Base-by-base conservation (phyloP, 2,888 invertebrate genomes). In the Platerodrilus igneus region DNA sequence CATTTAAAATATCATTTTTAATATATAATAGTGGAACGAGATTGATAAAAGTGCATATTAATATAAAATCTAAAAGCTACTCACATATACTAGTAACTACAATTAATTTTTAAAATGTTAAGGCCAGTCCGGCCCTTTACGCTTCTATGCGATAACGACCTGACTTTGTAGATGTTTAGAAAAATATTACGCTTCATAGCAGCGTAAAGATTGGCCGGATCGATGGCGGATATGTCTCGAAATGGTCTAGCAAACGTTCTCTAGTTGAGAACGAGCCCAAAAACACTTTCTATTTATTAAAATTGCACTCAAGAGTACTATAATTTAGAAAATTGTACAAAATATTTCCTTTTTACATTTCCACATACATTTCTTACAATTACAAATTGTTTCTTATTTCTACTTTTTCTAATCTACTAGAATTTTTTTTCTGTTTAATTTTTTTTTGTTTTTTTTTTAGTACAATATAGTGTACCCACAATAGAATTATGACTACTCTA, bases 221-320 rank as follows among this genome's bases (percentile, higher is more conserved):
- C 58, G 41, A 52, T 53, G 57, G 65, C 64, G 59, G 68, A 67
- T 68, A 68, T 68, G 68, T 68, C 63, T 67, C 53, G 68, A 67
- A 68, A 67, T 68, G 68, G 68, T 68, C 68, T 64, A 63, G 66
- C 64, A 33, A 40, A 37, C 46, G 41, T 34, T 35, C 41, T 36
- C 33, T 18, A 15, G 25, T 25, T 27, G 35, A 38, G 45, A 32
- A 37, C 37, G 42, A 42, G 57, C 58, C 54, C 57, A 60, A 61
- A 62, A 62, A 63, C 61, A 62, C 59, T 55, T 51, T 58, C 52
- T 58, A 61, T 60, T 59, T 55, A 60, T 58, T 56, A 61, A n/a
- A n/a, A 55, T 57, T 57, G 57, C 56, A 55, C 40, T 17, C 35
- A n/a, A 34, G 41, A 40, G 36, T 33, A 30, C 22, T 20, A 19